Conservation (phyloP, 2,113 vertebrate species). For the Corythornis vintsioides region DNA sequence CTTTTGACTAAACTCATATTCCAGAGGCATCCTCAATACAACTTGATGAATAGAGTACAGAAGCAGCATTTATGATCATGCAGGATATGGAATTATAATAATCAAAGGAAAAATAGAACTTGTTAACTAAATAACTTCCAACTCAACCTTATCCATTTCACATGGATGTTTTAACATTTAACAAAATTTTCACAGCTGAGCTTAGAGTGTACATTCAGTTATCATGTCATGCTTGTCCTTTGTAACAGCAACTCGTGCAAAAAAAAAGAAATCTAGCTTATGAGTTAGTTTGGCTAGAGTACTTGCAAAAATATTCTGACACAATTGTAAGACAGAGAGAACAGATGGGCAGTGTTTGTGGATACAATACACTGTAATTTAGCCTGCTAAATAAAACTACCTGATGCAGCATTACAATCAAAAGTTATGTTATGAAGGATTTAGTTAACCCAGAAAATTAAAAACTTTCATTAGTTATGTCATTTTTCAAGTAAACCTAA, state of each 20-base stretch:
- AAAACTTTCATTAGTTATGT: slow-evolving; percentile 47
- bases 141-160: not conserved
- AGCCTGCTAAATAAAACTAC: slow-evolving; percentile 39
- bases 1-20: not conserved
- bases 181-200: not conserved
- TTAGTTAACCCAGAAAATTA: slow-evolving; percentile 33
- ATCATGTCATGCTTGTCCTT: not conserved
- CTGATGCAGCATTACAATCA: slow-evolving; percentile 34
- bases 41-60: not conserved
- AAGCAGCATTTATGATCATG: not conserved
- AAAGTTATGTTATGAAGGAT: slow-evolving; percentile 61
- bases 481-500: slow-evolving; percentile 1
- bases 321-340: not conserved
- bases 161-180: not conserved
- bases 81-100: not conserved
- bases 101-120: not conserved
- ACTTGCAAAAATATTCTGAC: slow-evolving; percentile 8
- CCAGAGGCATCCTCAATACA: not conserved
- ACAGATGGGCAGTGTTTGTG: slow-evolving; percentile 37
- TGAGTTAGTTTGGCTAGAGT: not conserved
- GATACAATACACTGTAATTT: slow-evolving; percentile 29
- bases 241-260: not conserved
- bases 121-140: slow-evolving; percentile 18
- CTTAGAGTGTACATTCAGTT: not conserved
- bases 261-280: not conserved